phyloP scores from a whole-genome alignment of 2,113 vertebrate species.

The Corythaixoides concolor region DNA sequence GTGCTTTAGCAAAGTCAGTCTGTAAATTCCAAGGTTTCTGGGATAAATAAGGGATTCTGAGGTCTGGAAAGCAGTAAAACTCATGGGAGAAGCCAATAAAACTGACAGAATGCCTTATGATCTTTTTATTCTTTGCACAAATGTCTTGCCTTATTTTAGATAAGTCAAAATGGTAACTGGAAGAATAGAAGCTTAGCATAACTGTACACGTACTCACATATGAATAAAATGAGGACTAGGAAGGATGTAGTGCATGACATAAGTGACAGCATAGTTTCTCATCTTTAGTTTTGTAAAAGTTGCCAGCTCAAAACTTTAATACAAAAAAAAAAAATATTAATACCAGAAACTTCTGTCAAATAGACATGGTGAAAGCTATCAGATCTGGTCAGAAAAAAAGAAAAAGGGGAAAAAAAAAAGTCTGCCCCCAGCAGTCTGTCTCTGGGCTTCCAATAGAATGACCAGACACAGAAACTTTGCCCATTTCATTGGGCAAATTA shows the following conservation, averaged over 20 bases:
- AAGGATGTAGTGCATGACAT: not conserved
- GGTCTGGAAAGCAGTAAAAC: conserved; percentile 42
- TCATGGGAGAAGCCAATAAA: conserved; percentile 53
- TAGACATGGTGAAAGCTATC: not conserved
- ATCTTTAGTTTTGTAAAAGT: not conserved
- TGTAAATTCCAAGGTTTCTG: conserved; percentile 67
- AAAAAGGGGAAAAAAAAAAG: not conserved
- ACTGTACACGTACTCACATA: not conserved
- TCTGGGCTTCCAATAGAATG: not conserved
- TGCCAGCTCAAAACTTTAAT: not conserved
- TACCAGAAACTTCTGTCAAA: not conserved
- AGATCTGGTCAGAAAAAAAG: not conserved
- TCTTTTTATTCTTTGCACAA: conserved; percentile 64
- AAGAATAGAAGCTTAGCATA: conserved; percentile 13
- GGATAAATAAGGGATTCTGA: conserved; percentile 62
- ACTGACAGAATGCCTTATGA: conserved; percentile 53
- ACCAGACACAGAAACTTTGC: not conserved
- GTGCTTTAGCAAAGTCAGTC: conserved; percentile 58
- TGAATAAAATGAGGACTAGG: not conserved
- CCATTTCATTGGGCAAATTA: not conserved
- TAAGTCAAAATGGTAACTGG: conserved; percentile 29
- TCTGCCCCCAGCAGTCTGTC: not conserved
- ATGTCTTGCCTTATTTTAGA: conserved; percentile 49
- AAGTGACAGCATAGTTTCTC: not conserved
- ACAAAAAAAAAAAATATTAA: not conserved